These are phyloP conservation scores for Cactoblastis cactorum DNA, from an alignment of 2,888 invertebrate genomes.

Conservation along the genomic window DNA sequence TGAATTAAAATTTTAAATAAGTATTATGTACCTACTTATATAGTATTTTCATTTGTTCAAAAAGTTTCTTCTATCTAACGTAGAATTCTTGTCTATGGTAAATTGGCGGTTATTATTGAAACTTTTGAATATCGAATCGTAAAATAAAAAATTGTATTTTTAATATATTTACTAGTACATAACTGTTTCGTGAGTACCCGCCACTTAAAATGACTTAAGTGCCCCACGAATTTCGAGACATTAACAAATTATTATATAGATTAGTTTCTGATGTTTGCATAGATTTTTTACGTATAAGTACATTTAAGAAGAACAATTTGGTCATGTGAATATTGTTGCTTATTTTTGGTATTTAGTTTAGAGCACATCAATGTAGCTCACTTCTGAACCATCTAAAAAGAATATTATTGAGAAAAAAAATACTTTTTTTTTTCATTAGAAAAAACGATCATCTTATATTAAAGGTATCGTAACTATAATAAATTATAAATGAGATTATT, in stretches of 20 bases:
- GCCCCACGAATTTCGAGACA: conserved; percentile 72
- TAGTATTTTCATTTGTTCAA: conserved; percentile 34
- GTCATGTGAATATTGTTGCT: conserved; percentile 2
- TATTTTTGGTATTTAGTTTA: not conserved
- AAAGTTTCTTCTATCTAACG: conserved; percentile 42
- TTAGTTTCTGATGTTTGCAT: conserved; percentile 35
- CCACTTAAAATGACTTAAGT: conserved; percentile 31
- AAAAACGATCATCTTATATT: too few relatives aligned
- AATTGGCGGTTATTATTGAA: conserved; percentile 13
- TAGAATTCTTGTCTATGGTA: conserved; percentile 30
- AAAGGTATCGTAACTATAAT: too few relatives aligned
- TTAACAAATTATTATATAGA: conserved; percentile 58
- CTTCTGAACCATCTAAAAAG: too few relatives aligned
- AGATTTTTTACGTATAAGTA: conserved; percentile 45
- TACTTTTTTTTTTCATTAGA: too few relatives aligned
- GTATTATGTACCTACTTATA: conserved; percentile 41
- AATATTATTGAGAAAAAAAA: too few relatives aligned
- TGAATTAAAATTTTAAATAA: conserved; percentile 29
- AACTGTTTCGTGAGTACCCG: conserved; percentile 32
- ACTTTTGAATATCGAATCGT: conserved; percentile 3
- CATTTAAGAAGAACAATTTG: not conserved
- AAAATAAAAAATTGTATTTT: conserved; percentile 11
- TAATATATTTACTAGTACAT: conserved; percentile 22
- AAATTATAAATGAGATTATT: too few relatives aligned
- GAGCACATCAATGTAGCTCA: not conserved